These are phyloP conservation scores for Pholis gunnellus DNA, from an alignment of 2,113 vertebrate species.

Conservation along the genomic window DNA sequence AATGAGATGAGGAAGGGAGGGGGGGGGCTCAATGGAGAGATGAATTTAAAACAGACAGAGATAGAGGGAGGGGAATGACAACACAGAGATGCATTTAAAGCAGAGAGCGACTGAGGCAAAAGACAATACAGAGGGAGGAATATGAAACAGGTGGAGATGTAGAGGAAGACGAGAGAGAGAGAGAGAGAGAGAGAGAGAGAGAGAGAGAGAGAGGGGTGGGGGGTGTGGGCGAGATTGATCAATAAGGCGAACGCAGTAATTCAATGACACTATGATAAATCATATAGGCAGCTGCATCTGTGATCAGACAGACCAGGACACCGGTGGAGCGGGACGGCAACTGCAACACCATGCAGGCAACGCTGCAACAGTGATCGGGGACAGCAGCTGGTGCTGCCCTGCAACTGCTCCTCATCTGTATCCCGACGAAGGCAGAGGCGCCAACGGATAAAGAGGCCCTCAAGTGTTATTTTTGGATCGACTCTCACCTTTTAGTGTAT, in stretches of 20 bases:
- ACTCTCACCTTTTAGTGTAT: slow-evolving; percentile 65
- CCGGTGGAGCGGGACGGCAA: not conserved
- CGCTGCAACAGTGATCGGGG: not conserved
- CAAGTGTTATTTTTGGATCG: slow-evolving; percentile 67
- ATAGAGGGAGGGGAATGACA: slow-evolving; percentile 65
- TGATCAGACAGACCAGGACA: slow-evolving; percentile 32
- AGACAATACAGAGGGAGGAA: slow-evolving; percentile 66
- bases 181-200: slow-evolving; percentile 9
- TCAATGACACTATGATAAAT: slow-evolving; percentile 71
- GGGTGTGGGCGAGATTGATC: slow-evolving; percentile 64
- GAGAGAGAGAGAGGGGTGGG: slow-evolving; percentile 13
- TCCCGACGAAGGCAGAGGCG: not conserved
- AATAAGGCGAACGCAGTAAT: slow-evolving; percentile 65
- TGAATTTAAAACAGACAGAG: slow-evolving; percentile 79
- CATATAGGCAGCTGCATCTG: slow-evolving; percentile 46
- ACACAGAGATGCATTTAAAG: slow-evolving; percentile 69
- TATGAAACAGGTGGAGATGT: slow-evolving; percentile 68
- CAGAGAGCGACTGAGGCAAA: slow-evolving; percentile 47
- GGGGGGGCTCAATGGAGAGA: slow-evolving; percentile 67
- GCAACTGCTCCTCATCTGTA: slow-evolving; percentile 1
- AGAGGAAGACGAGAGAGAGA: slow-evolving; percentile 5
- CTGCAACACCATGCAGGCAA: not conserved
- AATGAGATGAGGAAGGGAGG: slow-evolving; percentile 15
- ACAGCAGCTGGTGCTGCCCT: not conserved
- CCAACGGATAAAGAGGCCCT: slow-evolving; percentile 22